A percentile compares a stretch with the other conserved stretches of the same genome.
Evolutionary conservation across 1,140 invertebrate species (phyloP).

Genomic region (Drosophila cardini): DNA sequence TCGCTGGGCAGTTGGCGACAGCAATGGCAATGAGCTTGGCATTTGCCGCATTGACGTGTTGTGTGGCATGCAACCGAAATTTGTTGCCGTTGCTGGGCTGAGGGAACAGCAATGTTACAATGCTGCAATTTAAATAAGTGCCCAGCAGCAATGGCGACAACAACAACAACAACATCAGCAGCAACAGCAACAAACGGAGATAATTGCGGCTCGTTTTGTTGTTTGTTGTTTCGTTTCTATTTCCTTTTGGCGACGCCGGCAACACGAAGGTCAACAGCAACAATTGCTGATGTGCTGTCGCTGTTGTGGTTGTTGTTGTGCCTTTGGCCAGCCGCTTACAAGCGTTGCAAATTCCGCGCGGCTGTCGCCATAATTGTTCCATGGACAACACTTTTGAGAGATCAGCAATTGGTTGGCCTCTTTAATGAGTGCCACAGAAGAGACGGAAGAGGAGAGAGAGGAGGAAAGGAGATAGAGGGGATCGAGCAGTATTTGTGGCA

Average conservation of each 20-base stretch:
- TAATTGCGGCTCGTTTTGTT: constrained; percentile 69
- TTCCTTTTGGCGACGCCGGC: constrained; percentile 62
- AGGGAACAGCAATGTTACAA: constrained; percentile 54
- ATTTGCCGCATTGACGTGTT: constrained; percentile 54
- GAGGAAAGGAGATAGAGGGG: background rate
- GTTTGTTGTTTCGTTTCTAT: constrained; percentile 58
- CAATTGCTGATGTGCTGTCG: constrained; percentile 27
- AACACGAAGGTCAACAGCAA: constrained; percentile 68
- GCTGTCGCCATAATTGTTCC: constrained; percentile 78
- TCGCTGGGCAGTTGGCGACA: background rate
- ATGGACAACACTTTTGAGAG: constrained; percentile 58
- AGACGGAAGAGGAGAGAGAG: background rate
- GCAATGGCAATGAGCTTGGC: constrained; percentile 11
- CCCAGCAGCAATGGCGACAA: constrained; percentile 46
- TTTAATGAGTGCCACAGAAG: constrained; percentile 63
- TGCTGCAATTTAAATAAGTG: constrained; percentile 77
- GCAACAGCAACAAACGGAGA: constrained; percentile 36
- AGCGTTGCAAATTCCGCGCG: constrained; percentile 72
- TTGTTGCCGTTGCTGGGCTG: constrained; percentile 28
- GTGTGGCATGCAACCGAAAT: constrained; percentile 62
- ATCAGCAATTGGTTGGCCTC: constrained; percentile 66
- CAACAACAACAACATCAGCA: constrained; percentile 32
- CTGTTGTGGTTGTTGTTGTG: constrained; percentile 35
- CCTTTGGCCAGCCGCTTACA: constrained; percentile 77
- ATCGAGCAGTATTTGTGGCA: constrained; percentile 58